phyloP scores from a whole-genome alignment of 1,140 invertebrate genomes.

The Zaprionus tsacasi region DNA sequence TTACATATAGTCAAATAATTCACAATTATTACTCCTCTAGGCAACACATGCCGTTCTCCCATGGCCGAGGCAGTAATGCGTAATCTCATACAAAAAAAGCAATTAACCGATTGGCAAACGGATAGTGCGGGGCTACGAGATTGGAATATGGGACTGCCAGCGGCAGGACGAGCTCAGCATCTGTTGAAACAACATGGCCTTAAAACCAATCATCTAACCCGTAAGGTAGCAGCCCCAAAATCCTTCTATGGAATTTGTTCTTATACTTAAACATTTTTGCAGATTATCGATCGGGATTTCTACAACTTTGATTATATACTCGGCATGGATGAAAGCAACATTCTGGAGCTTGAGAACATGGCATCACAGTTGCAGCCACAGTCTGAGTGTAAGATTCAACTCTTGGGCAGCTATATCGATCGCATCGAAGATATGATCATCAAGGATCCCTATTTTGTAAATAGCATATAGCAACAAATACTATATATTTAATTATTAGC shows the following conservation, averaged over 20 bases:
- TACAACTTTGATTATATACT: conserved; percentile 92
- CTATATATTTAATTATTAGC: background rate
- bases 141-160: conserved; percentile 92
- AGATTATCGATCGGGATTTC: conserved; percentile 91
- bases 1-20: background rate
- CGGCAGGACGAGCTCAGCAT: conserved; percentile 90
- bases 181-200: conserved; percentile 87
- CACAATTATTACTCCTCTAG: conserved; percentile 83
- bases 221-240: conserved; percentile 85
- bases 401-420: conserved; percentile 93
- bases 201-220: conserved; percentile 87
- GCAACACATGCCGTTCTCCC: conserved; percentile 97
- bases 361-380: conserved; percentile 84
- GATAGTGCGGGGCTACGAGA: conserved; percentile 94
- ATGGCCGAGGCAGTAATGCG: conserved; percentile 95
- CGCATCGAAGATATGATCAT: conserved; percentile 90
- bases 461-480: background rate
- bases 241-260: background rate
- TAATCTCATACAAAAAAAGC: conserved; percentile 87
- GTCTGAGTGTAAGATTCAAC: conserved; percentile 88
- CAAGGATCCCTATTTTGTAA: conserved; percentile 94
- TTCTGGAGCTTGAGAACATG: conserved; percentile 87
- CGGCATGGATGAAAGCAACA: conserved; percentile 94
- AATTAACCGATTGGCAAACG: conserved; percentile 89
- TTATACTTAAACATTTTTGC: conserved; percentile 14